Evolutionary conservation across 2,113 vertebrate genomes (phyloP).

Genomic region (Tetrao urogallus): DNA sequence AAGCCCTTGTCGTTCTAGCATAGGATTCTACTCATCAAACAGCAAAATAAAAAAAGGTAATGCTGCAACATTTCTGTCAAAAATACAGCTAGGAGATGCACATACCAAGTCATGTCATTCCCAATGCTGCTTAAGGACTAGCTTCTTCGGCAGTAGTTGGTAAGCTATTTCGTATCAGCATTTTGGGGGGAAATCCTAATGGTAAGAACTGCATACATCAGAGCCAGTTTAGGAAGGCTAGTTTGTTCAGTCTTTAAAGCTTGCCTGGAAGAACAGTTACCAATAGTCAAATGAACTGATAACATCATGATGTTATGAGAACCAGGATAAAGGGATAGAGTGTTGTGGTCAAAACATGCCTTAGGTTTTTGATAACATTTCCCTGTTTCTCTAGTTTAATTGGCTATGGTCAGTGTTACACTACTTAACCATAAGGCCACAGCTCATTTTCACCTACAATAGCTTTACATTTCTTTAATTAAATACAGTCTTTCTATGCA

Average conservation of each 20-base stretch:
- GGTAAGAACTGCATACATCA: neutral
- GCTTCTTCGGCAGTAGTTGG: neutral
- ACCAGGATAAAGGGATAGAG: neutral
- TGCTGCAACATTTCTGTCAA: neutral
- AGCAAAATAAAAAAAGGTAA: neutral
- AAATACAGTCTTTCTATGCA: neutral
- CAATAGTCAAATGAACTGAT: neutral
- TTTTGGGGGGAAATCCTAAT: neutral
- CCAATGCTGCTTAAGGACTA: neutral
- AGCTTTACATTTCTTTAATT: neutral
- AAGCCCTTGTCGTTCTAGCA: neutral
- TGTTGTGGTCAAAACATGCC: neutral
- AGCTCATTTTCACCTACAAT: neutral
- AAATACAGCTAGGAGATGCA: slow-evolving; percentile 17
- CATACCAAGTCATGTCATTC: neutral
- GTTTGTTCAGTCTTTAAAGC: neutral
- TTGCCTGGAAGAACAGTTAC: neutral
- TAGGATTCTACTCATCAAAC: neutral
- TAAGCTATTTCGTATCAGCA: neutral
- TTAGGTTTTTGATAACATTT: neutral
- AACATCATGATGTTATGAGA: neutral
- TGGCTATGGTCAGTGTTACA: neutral
- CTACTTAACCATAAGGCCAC: neutral
- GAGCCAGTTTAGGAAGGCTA: neutral
- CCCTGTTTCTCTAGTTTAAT: neutral